Percentiles rank a stretch among this genome's conserved stretches.
Conservation (phyloP, 2,888 invertebrate genomes). For the Leptopterna dolabrata region DNA sequence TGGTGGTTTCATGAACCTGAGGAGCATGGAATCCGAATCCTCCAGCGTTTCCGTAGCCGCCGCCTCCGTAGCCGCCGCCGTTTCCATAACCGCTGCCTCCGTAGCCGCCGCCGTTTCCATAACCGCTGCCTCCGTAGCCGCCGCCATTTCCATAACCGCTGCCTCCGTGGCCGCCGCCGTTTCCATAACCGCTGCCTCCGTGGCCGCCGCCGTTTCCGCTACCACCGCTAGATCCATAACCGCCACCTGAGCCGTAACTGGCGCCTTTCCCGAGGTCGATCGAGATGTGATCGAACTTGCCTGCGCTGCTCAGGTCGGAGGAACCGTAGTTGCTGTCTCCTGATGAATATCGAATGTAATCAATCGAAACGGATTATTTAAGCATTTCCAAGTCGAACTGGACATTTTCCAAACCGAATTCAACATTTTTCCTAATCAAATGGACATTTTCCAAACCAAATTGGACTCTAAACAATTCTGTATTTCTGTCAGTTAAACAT, state of each 20-base stretch:
- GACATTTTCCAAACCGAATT: too few species aligned
- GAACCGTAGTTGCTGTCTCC: slow-evolving; percentile 34
- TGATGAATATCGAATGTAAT: neutral
- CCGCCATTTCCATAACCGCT: neutral
- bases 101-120: neutral
- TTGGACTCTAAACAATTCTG: too few species aligned
- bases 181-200: slow-evolving; percentile 1
- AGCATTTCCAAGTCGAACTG: too few species aligned
- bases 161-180: slow-evolving; percentile 9
- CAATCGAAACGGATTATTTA: neutral
- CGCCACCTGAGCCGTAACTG: neutral
- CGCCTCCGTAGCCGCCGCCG: slow-evolving; percentile 27
- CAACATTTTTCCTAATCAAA: too few species aligned
- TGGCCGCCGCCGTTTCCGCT: neutral
- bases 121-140: slow-evolving; percentile 4
- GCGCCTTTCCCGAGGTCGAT: neutral
- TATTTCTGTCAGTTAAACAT: too few species aligned
- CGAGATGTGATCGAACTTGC: neutral
- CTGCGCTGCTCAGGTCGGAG: slow-evolving; percentile 30
- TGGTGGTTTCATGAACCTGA: slow-evolving; percentile 56
- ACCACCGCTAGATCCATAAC: neutral
- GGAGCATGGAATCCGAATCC: slow-evolving; percentile 40
- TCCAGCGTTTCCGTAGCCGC: neutral
- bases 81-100: neutral
- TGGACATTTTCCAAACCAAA: too few species aligned